A percentile compares a stretch with the other conserved stretches of the same genome.
phyloP scores from a whole-genome alignment of 2,888 invertebrate species.

The Orthosia incerta region DNA sequence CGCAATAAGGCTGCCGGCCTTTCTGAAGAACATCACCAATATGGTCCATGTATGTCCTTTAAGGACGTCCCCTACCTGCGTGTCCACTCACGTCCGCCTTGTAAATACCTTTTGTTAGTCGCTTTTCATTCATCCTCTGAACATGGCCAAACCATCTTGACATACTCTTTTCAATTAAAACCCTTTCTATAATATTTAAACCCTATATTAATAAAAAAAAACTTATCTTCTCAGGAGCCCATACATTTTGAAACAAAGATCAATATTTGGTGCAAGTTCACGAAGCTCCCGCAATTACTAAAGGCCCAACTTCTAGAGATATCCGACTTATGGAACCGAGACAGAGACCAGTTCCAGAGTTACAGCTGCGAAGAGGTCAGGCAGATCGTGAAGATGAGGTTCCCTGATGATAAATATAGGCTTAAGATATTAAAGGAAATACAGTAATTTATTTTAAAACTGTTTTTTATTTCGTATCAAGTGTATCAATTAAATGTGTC shows the following conservation, averaged over 20 bases:
- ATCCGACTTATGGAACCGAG: constrained; percentile 79
- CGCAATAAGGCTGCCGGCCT: too few relatives aligned
- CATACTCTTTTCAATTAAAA: too few relatives aligned
- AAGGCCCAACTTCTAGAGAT: constrained; percentile 85
- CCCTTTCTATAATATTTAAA: too few relatives aligned
- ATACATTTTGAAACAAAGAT: constrained; percentile 79
- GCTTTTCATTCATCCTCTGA: too few relatives aligned
- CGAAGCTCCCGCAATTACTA: constrained; percentile 79
- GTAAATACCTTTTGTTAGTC: too few relatives aligned
- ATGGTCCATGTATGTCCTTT: too few relatives aligned
- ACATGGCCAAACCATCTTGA: too few relatives aligned
- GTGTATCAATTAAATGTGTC: too few relatives aligned
- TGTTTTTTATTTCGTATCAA: not conserved
- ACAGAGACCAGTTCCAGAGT: constrained; percentile 70
- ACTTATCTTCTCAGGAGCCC: constrained; percentile 74
- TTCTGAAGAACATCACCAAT: too few relatives aligned
- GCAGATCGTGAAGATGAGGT: constrained; percentile 86
- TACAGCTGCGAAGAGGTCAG: constrained; percentile 86
- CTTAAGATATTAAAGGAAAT: constrained; percentile 87
- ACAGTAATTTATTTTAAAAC: constrained; percentile 71
- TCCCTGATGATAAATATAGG: constrained; percentile 85
- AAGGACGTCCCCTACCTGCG: too few relatives aligned
- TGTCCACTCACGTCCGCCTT: too few relatives aligned
- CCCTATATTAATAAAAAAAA: too few relatives aligned
- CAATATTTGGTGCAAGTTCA: constrained; percentile 82